phyloP scores from a whole-genome alignment of 2,797 vertebrate species.

The Rachycentron canadum region DNA sequence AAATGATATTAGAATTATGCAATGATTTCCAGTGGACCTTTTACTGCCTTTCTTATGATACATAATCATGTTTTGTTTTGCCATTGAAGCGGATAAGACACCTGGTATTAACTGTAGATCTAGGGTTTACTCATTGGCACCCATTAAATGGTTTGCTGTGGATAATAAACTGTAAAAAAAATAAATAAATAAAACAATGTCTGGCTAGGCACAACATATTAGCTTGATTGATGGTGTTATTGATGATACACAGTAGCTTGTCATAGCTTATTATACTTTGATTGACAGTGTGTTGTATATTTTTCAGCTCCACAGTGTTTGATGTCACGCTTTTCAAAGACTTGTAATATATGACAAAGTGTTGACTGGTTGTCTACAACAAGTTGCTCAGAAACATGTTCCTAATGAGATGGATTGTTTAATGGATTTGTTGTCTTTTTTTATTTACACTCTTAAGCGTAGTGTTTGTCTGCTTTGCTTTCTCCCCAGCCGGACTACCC shows the following conservation, averaged over 20 bases:
- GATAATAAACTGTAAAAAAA: not conserved
- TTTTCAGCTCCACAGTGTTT: conserved; percentile 6
- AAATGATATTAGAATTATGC: not conserved
- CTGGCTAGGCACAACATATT: not conserved
- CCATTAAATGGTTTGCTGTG: not conserved
- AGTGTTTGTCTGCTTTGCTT: conserved; percentile 25
- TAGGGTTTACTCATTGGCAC: not conserved
- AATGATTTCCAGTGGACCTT: not conserved
- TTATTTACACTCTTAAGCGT: not conserved
- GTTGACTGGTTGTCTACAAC: conserved; percentile 5
- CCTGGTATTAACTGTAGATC: not conserved
- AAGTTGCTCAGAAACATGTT: not conserved
- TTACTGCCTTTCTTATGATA: not conserved
- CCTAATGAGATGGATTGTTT: not conserved
- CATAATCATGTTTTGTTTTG: not conserved
- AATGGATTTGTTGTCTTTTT: conserved; percentile 5
- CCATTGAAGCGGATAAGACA: not conserved
- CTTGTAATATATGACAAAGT: conserved; percentile 12
- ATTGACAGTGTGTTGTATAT: conserved; percentile 23
- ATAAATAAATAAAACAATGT: not conserved
- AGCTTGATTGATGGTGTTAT: conserved; percentile 39
- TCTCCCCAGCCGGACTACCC: conserved; percentile 51
- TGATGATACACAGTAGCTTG: conserved; percentile 14
- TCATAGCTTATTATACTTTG: conserved; percentile 36
- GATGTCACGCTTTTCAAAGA: conserved; percentile 4